These are phyloP conservation scores for Bimastos eiseni DNA, from an alignment of 2,888 invertebrate species.

Conservation along the genomic window DNA sequence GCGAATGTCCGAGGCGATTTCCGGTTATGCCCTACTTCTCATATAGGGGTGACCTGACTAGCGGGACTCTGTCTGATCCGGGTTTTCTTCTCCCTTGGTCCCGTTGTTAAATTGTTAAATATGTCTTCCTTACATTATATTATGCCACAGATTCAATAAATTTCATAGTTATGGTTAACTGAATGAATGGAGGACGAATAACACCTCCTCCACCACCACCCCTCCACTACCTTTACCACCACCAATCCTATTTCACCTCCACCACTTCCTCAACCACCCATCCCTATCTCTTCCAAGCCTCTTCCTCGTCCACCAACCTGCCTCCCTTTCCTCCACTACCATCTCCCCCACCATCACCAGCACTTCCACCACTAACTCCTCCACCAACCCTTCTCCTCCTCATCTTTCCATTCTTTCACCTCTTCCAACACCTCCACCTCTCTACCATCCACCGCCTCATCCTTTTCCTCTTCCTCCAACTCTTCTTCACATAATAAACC, in stretches of 20 bases:
- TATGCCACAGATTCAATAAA: no score
- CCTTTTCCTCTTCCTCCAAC: not conserved
- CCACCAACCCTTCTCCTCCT: not conserved
- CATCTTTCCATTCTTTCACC: not conserved
- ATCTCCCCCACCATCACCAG: not conserved
- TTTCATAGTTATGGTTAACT: no score
- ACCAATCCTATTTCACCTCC: not conserved
- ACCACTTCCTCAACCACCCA: not conserved
- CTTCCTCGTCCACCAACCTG: not conserved
- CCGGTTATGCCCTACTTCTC: no score
- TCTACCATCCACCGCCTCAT: not conserved
- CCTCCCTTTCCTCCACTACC: not conserved
- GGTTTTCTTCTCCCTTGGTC: no score
- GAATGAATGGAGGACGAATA: not conserved
- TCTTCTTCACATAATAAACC: not conserved
- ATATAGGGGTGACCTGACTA: no score
- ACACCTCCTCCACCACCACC: constrained; percentile 24
- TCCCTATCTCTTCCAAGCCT: no score
- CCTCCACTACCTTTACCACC: constrained; percentile 8
- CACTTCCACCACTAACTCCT: constrained; percentile 3
- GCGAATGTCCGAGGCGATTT: no score
- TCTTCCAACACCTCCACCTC: not conserved
- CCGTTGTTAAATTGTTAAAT: no score
- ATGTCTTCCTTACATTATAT: no score
- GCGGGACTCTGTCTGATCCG: no score